Conservation (phyloP, 2,113 vertebrate species). For the Psittacus erithacus region DNA sequence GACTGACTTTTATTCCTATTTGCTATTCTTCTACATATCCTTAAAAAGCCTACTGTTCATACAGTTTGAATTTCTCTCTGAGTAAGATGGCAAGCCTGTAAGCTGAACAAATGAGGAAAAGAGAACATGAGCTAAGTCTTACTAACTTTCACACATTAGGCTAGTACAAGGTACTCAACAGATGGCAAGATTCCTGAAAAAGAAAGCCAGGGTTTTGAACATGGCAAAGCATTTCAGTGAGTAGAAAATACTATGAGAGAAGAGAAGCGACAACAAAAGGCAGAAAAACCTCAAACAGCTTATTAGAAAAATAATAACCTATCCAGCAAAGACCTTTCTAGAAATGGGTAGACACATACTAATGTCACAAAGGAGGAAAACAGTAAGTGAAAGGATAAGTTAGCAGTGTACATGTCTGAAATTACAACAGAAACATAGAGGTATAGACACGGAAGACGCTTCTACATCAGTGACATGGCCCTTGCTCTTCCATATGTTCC, state of each 20-base stretch:
- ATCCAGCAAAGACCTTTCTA: not conserved
- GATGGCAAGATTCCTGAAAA: conserved; percentile 47
- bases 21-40: not conserved
- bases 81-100: not conserved
- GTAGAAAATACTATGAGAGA: conserved; percentile 22
- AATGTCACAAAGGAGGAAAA: not conserved
- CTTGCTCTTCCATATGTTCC: not conserved
- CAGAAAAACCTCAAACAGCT: not conserved
- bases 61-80: not conserved
- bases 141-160: not conserved
- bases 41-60: not conserved
- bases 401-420: not conserved
- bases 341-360: not conserved
- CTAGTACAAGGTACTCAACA: conserved; percentile 18
- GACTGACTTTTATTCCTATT: not conserved
- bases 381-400: not conserved
- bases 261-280: not conserved
- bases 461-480: not conserved
- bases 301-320: not conserved
- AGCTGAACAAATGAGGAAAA: not conserved
- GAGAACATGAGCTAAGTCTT: not conserved
- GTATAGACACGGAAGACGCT: not conserved
- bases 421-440: not conserved
- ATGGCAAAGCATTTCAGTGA: not conserved
- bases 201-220: not conserved